These are phyloP conservation scores for Taenioides sp. DNA, from an alignment of 2,797 vertebrate species.

Conservation along the genomic window DNA sequence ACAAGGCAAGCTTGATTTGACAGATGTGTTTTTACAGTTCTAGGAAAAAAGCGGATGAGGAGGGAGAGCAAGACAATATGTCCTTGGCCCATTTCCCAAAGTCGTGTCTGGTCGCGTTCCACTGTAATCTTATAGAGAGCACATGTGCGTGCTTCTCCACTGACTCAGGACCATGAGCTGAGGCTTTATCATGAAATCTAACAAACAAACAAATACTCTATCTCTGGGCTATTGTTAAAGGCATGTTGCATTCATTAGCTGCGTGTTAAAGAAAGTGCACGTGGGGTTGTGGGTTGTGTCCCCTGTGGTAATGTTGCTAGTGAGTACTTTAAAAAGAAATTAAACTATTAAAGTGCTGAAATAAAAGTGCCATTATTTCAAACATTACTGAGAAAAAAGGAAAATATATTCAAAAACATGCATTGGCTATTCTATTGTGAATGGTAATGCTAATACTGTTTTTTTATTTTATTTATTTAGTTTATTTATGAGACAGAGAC, in stretches of 20 bases:
- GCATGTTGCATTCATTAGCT: conserved; percentile 42
- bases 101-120: conserved; percentile 53
- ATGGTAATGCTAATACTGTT: neutral
- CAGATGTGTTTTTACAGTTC: conserved; percentile 27
- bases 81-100: conserved; percentile 51
- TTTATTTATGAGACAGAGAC: no score
- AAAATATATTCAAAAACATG: neutral
- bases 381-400: neutral
- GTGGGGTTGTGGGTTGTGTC: conserved; percentile 30
- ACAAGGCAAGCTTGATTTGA: conserved; percentile 17
- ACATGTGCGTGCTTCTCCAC: conserved; percentile 17
- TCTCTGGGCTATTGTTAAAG: conserved; percentile 16
- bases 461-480: neutral
- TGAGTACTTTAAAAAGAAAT: conserved; percentile 41
- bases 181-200: conserved; percentile 34
- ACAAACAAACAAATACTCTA: conserved; percentile 26
- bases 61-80: conserved; percentile 29
- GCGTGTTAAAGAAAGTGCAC: conserved; percentile 37
- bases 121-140: conserved; percentile 39
- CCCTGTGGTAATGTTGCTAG: conserved; percentile 29
- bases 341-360: neutral
- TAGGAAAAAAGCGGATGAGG: neutral
- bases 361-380: neutral
- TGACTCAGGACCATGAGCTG: conserved; percentile 43
- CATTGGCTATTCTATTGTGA: no score